Base-by-base conservation (phyloP, 2,113 vertebrate species). In the Salminus brasiliensis region DNA sequence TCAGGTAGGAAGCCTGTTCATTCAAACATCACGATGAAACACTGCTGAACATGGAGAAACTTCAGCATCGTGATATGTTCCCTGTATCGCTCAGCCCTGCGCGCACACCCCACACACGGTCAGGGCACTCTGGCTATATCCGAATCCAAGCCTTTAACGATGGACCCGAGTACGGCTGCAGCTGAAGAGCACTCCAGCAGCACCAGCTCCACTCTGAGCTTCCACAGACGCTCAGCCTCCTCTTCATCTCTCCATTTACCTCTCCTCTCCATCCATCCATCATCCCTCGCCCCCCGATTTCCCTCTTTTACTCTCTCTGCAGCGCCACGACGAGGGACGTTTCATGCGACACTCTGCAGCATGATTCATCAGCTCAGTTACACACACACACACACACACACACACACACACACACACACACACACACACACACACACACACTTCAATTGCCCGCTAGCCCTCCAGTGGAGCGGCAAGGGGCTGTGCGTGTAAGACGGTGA, bases 271-370 rank as follows among this genome's bases (percentile, higher is more conserved):
- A 16, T 32, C 29, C 8, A 16, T 30, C 57, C 12, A 16, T 21
- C 47, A 49, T 21, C 45, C 9, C 39, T 6, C 9, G 7, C 12
- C 43, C 11, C 32, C 2, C 21, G 15, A 32, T 49, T 27, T 52
- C 43, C 18, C 52, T 16, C 12, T 68, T 39, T 13, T 45, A 60
- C 32, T 34, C 27, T 11, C 21, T 57, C 34, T 2, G 3, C 73
- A 13, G 34, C 23, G 15, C 11, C 3, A 23, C 55, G 52, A 41
- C 23, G 34, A 77, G 11, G 15, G 15, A 68, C 60, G 9, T 16
- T 55, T 32, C 52, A 45, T 59, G 62, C n/a, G 25, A 47, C 74
- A 45, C 53, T 47, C 60, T 69, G 16, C 32, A 43, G 62, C 11
- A 32, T 4, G 27, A 52, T 55, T 67, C 45, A 41, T 67, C 49